Percentiles rank a stretch among this genome's conserved stretches.
Evolutionary conservation across 2,113 vertebrate genomes (phyloP).

Genomic region (Vulpes ferrilata): DNA sequence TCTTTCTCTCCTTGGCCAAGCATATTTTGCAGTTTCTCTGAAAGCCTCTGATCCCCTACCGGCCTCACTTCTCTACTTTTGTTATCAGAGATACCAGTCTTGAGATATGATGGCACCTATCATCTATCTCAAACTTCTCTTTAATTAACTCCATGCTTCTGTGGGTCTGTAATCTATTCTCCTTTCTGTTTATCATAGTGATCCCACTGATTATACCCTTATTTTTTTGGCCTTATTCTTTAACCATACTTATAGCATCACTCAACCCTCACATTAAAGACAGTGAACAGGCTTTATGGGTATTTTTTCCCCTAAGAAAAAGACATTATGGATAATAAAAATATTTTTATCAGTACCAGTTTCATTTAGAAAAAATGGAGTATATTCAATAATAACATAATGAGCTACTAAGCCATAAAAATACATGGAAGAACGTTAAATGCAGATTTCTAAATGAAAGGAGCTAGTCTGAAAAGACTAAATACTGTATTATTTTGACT

Average conservation of each 20-base stretch:
- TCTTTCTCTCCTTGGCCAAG: background rate
- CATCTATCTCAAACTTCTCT: background rate
- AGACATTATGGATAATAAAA: background rate
- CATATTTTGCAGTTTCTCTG: background rate
- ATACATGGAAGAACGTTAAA: background rate
- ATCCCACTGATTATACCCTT: background rate
- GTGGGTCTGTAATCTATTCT: background rate
- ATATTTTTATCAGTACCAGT: background rate
- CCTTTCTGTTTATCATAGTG: background rate
- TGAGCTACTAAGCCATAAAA: background rate
- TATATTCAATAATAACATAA: background rate
- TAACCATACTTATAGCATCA: background rate
- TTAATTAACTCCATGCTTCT: background rate
- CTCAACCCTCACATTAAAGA: background rate
- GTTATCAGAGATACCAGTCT: background rate
- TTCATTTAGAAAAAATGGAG: background rate
- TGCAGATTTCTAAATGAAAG: background rate
- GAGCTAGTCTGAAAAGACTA: background rate
- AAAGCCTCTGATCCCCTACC: fast-evolving
- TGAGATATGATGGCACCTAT: background rate
- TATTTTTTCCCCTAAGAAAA: background rate
- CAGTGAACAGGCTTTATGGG: background rate
- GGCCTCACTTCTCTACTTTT: background rate
- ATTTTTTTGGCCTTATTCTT: background rate
- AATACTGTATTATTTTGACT: background rate